Base-by-base conservation (phyloP, 2,797 vertebrate genomes). In the Delichon dasypus region DNA sequence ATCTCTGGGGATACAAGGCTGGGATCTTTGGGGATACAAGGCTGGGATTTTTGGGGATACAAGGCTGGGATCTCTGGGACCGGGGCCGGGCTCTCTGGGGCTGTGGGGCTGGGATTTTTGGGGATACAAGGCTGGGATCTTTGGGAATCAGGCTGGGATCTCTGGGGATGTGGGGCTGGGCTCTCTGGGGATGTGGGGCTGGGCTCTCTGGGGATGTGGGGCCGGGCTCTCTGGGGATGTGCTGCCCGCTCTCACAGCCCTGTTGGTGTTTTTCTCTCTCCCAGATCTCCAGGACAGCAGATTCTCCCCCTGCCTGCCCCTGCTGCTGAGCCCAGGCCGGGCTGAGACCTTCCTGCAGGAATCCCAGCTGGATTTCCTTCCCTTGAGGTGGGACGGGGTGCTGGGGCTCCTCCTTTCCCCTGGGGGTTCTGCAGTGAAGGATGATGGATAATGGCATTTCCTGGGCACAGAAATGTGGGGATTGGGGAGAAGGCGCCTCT, bases 401-500 rank as follows among this genome's bases (percentile, higher is more conserved):
- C 70, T n/a, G 67, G 48, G 48, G 67, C 9, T 3, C 8, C 1
- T 10, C 16, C 25, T 6, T 13, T 6, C 18, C n/a, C 65, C 36
- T 8, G 11, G 1, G 9, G n/a, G 2, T 12, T 10, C 40, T 72
- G 79, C 5, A 0, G 2, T 22, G 47, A 38, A 1, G 47, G 47
- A 1, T 2, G 2, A 10, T 13, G 66, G 66, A 3, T 11, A 3
- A 0, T 21, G 38, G 27, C 38, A 22, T 2, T 32, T 16, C 5
- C 18, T 42, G 60, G 60, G 60, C 44, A 15, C 32, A n/a, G 68
- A 40, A 79, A 21, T 15, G 3, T 6, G 19, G 53, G 8, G 3
- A 34, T 44, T 53, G 23, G 10, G 40, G 26, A 10, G 11, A 11
- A 54, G 67, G 7, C 29, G 21, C 29, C 30, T 64, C 55, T 58